These are phyloP conservation scores for Sakesphorus luctuosus DNA, from an alignment of 2,113 vertebrate species.

Conservation along the genomic window DNA sequence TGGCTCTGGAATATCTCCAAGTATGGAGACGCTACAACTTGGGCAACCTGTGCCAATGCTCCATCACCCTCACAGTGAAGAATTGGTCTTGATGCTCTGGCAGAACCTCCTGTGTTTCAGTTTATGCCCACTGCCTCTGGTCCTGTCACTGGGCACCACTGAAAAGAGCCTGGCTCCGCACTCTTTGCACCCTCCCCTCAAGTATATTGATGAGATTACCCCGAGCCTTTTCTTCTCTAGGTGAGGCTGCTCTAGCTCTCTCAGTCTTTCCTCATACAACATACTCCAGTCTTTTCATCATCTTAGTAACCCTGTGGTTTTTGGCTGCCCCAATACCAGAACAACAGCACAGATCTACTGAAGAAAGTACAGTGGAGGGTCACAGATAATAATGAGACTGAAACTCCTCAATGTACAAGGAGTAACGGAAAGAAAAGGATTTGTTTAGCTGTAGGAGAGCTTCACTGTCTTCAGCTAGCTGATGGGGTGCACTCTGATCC, in stretches of 20 bases:
- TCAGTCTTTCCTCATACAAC: not conserved
- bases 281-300: not conserved
- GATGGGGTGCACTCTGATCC: not conserved
- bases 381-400: not conserved
- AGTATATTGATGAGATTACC: not conserved
- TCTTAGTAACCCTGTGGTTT: not conserved
- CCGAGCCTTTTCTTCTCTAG: not conserved
- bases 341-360: rapidly evolving
- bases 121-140: not conserved
- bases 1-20: not conserved
- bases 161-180: not conserved
- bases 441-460: not conserved
- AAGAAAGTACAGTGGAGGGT: not conserved
- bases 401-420: not conserved
- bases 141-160: not conserved
- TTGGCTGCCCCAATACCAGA: not conserved
- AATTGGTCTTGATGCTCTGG: not conserved
- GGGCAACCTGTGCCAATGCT: not conserved
- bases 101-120: not conserved
- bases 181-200: not conserved
- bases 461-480: not conserved
- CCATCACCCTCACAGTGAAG: not conserved
- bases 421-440: not conserved
- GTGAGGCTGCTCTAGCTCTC: not conserved
- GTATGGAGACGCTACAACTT: not conserved